A percentile compares a stretch with the other conserved stretches of the same genome.
phyloP scores from a whole-genome alignment of 2,888 invertebrate genomes.

The Muscina levida region DNA sequence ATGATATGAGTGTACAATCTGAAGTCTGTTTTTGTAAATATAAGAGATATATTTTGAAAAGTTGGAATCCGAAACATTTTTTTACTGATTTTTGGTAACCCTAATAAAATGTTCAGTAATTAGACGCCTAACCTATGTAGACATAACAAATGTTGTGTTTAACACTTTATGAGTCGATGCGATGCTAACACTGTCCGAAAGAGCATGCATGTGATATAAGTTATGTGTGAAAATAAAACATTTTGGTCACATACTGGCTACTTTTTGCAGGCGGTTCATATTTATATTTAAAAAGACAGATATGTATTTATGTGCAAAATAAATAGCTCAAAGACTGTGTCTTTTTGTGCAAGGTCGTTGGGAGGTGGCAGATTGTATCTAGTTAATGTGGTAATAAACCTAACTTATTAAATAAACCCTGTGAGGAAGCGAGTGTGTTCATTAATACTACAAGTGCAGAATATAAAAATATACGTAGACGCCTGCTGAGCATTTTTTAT shows the following conservation, averaged over 20 bases:
- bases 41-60: too few species aligned
- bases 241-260: constrained; percentile 1
- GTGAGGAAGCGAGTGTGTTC: neutral
- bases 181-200: neutral
- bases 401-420: constrained; percentile 12
- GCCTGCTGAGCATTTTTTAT: too few species aligned
- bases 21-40: too few species aligned
- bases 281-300: too few species aligned
- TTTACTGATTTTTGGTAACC: too few species aligned
- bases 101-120: neutral
- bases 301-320: too few species aligned
- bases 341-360: neutral
- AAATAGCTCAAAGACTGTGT: too few species aligned
- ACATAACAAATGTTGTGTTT: neutral
- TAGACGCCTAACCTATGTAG: neutral
- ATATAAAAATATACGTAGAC: too few species aligned
- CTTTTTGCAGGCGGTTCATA: neutral
- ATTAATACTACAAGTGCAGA: too few species aligned
- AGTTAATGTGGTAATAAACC: constrained; percentile 36
- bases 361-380: neutral
- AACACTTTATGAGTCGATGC: neutral
- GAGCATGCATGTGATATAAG: neutral
- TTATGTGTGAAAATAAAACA: constrained; percentile 18
- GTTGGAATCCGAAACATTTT: too few species aligned
- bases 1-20: too few species aligned